Conservation (phyloP, 64 coral and sea anemone species). For the Actinia tenebrosa region DNA sequence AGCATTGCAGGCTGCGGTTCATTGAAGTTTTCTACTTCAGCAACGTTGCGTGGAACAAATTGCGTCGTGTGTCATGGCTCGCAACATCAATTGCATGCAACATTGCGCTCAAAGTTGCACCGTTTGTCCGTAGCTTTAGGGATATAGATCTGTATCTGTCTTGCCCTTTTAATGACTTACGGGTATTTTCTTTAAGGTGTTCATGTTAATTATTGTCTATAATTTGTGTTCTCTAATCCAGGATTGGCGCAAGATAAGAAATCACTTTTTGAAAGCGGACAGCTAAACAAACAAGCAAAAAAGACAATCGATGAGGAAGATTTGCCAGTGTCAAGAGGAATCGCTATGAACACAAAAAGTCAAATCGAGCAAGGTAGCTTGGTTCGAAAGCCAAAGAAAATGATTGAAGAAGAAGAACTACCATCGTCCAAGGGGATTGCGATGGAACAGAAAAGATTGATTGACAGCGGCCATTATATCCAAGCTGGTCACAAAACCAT, state of each 20-base stretch:
- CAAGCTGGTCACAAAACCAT: background rate
- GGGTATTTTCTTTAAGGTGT: no score
- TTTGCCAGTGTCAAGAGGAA: conserved; percentile 38
- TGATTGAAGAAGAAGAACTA: conserved; percentile 75
- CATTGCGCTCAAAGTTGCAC: no score
- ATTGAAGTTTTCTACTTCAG: no score
- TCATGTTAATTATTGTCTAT: no score
- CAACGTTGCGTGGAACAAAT: no score
- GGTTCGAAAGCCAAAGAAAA: conserved; percentile 44
- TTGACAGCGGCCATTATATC: conserved; percentile 17
- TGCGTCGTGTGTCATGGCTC: no score
- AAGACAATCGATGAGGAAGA: conserved; percentile 85
- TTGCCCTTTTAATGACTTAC: no score
- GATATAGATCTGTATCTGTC: no score
- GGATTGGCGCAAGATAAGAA: conserved; percentile 56
- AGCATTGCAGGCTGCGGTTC: no score
- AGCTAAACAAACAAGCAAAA: conserved; percentile 45
- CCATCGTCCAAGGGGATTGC: background rate
- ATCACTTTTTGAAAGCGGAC: conserved; percentile 67
- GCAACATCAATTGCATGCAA: no score
- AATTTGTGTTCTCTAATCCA: background rate
- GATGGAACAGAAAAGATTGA: background rate
- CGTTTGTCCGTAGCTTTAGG: no score
- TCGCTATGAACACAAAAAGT: conserved; percentile 39
- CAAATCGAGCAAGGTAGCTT: conserved; percentile 60